phyloP scores from a whole-genome alignment of 2,888 invertebrate species.

The Drosophila gaucha region DNA sequence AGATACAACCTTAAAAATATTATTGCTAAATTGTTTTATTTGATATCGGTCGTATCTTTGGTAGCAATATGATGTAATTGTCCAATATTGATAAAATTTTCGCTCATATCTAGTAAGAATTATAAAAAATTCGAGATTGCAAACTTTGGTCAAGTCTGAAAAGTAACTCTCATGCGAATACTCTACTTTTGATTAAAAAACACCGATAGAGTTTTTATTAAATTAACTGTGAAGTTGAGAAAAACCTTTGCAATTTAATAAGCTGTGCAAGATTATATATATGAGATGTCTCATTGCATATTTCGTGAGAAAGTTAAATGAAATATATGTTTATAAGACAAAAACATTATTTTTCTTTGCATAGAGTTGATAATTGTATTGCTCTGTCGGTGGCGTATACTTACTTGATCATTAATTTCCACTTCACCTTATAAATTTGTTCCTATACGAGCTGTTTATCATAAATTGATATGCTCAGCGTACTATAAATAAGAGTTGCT shows the following conservation, averaged over 20 bases:
- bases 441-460: slow-evolving; percentile 42
- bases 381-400: slow-evolving; percentile 13
- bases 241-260: too few relatives aligned
- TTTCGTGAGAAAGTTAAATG: too few relatives aligned
- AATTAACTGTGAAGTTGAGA: too few relatives aligned
- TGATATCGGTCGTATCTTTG: not conserved
- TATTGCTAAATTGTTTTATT: not conserved
- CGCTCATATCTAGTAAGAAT: not conserved
- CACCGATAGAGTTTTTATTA: too few relatives aligned
- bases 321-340: not conserved
- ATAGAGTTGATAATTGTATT: not conserved
- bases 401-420: slow-evolving; percentile 48
- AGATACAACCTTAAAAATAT: too few relatives aligned
- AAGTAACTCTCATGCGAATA: too few relatives aligned
- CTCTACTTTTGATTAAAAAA: too few relatives aligned
- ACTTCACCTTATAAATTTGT: slow-evolving; percentile 20
- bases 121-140: not conserved
- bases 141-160: too few relatives aligned
- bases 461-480: slow-evolving; percentile 52
- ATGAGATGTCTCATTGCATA: too few relatives aligned
- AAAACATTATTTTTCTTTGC: not conserved
- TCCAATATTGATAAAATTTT: slow-evolving; percentile 1
- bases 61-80: slow-evolving; percentile 4
- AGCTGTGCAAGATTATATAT: too few relatives aligned
- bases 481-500: slow-evolving; percentile 39